Percentiles rank a stretch among this genome's conserved stretches.
Conservation (phyloP, 1,140 invertebrate species). For the Ladona fulva region DNA sequence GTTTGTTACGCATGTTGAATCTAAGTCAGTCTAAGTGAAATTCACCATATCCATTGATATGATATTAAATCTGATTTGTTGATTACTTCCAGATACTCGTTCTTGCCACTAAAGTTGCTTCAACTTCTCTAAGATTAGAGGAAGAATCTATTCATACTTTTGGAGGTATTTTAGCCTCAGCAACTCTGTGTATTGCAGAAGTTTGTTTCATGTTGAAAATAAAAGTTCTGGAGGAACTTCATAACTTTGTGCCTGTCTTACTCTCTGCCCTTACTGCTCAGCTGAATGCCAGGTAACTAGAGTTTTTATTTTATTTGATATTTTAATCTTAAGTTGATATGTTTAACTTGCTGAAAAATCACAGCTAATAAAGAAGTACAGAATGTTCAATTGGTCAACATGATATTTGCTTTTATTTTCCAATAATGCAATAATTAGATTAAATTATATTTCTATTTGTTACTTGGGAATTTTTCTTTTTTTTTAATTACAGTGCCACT, state of each 20-base stretch:
- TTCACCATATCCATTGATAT: too few species aligned
- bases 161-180: slow-evolving; percentile 50
- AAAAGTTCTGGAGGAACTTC: slow-evolving; percentile 58
- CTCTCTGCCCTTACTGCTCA: slow-evolving; percentile 32
- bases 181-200: slow-evolving; percentile 73
- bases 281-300: background rate
- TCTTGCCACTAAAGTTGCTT: background rate
- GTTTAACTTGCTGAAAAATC: too few species aligned
- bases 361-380: too few species aligned
- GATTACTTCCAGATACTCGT: background rate
- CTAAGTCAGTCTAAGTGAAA: too few species aligned
- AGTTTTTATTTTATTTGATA: too few species aligned
- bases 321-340: too few species aligned
- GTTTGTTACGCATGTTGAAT: too few species aligned
- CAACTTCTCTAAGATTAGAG: background rate
- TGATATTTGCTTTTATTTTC: too few species aligned
- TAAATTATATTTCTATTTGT: background rate
- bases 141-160: background rate
- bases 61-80: too few species aligned
- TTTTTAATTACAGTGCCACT: slow-evolving; percentile 35
- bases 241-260: slow-evolving; percentile 70
- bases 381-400: too few species aligned
- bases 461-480: background rate
- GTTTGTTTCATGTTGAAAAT: slow-evolving; percentile 61
- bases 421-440: too few species aligned